phyloP scores from a whole-genome alignment of 2,888 invertebrate species.

The Mantis religiosa region DNA sequence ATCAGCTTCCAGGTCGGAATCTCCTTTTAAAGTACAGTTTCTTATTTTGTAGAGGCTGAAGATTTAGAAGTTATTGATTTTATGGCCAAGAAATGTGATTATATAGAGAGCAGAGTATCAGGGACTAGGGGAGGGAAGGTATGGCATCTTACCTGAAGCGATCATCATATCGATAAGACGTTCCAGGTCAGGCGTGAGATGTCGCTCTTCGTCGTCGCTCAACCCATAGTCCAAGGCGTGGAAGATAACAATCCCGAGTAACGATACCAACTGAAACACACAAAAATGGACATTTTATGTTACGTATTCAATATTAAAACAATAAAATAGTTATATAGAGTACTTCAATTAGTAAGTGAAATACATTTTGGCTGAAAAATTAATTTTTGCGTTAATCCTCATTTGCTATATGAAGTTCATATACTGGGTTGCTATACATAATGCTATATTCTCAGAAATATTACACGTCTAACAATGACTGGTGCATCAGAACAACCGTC shows the following conservation, averaged over 20 bases:
- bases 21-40: background rate
- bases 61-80: background rate
- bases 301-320: too few relatives aligned
- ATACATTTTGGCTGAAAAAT: too few relatives aligned
- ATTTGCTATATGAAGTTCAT: too few relatives aligned
- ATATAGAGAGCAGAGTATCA: constrained; percentile 33
- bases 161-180: constrained; percentile 84
- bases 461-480: too few relatives aligned
- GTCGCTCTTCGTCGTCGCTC: constrained; percentile 79
- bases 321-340: too few relatives aligned
- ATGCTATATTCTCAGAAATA: too few relatives aligned
- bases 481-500: too few relatives aligned
- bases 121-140: background rate
- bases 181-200: constrained; percentile 80
- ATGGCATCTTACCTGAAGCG: constrained; percentile 53
- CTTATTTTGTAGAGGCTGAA: background rate
- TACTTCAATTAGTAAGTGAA: too few relatives aligned
- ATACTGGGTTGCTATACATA: too few relatives aligned
- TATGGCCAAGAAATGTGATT: background rate
- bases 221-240: constrained; percentile 86
- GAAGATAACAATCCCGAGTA: constrained; percentile 80
- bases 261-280: constrained; percentile 67
- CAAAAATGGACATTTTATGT: background rate
- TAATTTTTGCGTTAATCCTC: too few relatives aligned
- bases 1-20: background rate